Conservation (phyloP, 2,888 invertebrate species). For the Cepaea hortensis region DNA sequence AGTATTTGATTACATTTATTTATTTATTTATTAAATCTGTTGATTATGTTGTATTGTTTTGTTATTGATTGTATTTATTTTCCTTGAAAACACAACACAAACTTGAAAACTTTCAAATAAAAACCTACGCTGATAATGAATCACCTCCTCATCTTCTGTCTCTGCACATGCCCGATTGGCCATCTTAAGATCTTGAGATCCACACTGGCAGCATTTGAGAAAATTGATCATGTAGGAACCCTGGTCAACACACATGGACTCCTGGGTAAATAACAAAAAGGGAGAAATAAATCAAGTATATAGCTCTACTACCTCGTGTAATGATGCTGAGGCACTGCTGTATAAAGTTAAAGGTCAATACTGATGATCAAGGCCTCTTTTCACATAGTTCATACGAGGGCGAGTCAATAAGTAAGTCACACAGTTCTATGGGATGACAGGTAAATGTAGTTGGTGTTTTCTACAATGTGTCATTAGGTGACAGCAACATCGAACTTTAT, state of each 20-base stretch:
- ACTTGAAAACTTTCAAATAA: not conserved
- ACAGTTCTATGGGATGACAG: too few relatives aligned
- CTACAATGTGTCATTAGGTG: too few relatives aligned
- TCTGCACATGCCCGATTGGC: conserved; percentile 59
- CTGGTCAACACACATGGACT: conserved; percentile 68
- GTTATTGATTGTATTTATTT: not conserved
- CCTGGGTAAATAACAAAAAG: conserved; percentile 56
- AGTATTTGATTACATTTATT: not conserved
- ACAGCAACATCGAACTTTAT: too few relatives aligned
- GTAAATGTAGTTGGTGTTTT: too few relatives aligned
- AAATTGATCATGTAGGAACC: conserved; percentile 71
- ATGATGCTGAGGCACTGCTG: not conserved
- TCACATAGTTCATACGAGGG: too few relatives aligned
- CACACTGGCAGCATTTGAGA: conserved; percentile 65
- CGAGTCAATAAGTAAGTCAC: too few relatives aligned
- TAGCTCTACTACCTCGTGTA: not conserved
- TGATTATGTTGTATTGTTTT: not conserved
- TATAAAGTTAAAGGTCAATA: too few relatives aligned
- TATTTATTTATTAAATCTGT: not conserved
- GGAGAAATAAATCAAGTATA: not conserved
- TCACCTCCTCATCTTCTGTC: conserved; percentile 63
- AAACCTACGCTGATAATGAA: conserved; percentile 69
- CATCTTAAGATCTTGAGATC: conserved; percentile 56
- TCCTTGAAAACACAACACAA: not conserved
- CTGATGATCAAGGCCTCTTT: not conserved